Conservation (phyloP, 2,113 vertebrate genomes). For the Mungos mungo region DNA sequence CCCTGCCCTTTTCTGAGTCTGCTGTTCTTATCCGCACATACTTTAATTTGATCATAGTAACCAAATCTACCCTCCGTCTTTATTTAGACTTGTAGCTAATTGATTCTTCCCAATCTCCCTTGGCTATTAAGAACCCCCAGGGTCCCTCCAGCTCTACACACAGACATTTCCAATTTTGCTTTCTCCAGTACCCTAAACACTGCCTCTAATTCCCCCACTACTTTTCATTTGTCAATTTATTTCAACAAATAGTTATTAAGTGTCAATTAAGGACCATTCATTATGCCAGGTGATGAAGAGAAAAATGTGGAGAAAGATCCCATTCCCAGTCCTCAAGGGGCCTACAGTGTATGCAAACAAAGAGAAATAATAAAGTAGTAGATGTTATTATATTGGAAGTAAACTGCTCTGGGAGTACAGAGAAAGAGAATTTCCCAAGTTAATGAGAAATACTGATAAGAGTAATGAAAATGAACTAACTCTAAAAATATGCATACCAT, state of each 20-base stretch:
- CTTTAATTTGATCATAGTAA: background rate
- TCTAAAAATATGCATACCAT: constrained; percentile 47
- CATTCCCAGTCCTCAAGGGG: background rate
- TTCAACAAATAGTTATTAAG: constrained; percentile 36
- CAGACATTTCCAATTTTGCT: background rate
- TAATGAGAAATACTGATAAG: constrained; percentile 18
- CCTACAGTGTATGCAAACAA: background rate
- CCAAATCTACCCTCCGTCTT: background rate
- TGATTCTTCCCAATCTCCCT: background rate
- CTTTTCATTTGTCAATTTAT: constrained; percentile 43
- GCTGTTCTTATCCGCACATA: background rate
- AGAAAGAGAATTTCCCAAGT: constrained; percentile 51
- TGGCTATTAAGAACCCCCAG: background rate
- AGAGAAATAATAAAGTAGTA: background rate
- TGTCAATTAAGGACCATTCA: background rate
- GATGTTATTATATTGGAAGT: background rate
- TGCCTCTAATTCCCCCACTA: background rate
- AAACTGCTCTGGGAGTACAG: background rate
- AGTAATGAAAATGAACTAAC: constrained; percentile 16
- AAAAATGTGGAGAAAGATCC: background rate
- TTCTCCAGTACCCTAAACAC: background rate
- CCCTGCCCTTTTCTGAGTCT: background rate
- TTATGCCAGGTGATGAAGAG: background rate
- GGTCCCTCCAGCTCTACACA: background rate
- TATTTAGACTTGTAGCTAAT: background rate